Evolutionary conservation across 2,113 vertebrate species (phyloP), one percentile per base, ranked within the genome.

Genomic region (Colius striatus): DNA sequence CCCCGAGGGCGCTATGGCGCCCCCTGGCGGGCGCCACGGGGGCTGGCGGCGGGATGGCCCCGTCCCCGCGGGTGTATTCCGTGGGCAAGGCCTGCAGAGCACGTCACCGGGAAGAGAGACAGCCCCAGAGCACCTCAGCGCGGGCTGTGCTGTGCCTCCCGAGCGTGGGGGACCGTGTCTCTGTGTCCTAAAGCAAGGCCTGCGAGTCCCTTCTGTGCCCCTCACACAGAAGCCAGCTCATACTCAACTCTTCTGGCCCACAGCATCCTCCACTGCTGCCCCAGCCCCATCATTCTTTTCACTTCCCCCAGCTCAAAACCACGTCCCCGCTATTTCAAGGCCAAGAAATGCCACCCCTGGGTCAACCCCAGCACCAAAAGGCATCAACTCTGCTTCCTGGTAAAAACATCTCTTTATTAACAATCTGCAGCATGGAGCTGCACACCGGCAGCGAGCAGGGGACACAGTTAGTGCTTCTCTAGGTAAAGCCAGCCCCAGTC

Each of bases 381-480:
- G 34, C 58, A 76, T 3, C 43, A 57, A 36, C 27, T 41, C 61
- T 1, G 0, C 2, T 2, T 60, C 25, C 81, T 62, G 47, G 34
- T 92, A 94, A 94, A 95, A 95, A 94, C 82, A 87, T 97, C 38
- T 41, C 38, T 41, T 97, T 97, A 96, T 97, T 97, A 90, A 95
- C 87, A 94, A 90, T 18, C 34, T 62, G 34, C 38, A 90, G n/a
- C n/a, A n/a, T n/a, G n/a, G n/a, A n/a, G n/a, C n/a, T n/a, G n/a
- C n/a, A n/a, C n/a, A n/a, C n/a, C n/a, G n/a, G n/a, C n/a, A n/a
- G n/a, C n/a, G n/a, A n/a, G 45, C 2, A 0, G 13, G 38, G 25
- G 14, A 54, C 36, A 66, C 10, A 15, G 67, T 90, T 85, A 84
- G 54, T 9, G 17, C 51, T 79, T 82, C 91, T 87, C 54, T 65